Evolutionary conservation across 2,113 vertebrate species (phyloP).

Genomic region (Hylia prasina): DNA sequence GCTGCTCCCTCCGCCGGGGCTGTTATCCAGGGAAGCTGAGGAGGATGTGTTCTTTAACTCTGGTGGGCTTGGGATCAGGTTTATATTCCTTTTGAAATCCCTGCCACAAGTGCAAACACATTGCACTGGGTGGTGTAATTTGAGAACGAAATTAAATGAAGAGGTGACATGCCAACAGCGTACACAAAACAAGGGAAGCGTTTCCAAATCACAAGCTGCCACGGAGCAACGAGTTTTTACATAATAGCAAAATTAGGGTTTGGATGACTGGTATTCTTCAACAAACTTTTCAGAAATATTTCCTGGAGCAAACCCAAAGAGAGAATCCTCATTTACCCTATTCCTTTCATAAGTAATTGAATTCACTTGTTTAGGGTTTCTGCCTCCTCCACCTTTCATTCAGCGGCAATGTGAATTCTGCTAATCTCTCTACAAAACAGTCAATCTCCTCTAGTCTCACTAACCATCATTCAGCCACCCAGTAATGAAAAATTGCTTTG

Average conservation of each 20-base stretch:
- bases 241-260: constrained; percentile 68
- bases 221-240: constrained; percentile 30
- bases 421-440: constrained; percentile 48
- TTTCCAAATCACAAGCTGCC: constrained; percentile 62
- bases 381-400: constrained; percentile 64
- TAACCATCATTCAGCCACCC: constrained; percentile 16
- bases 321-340: constrained; percentile 62
- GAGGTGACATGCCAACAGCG: constrained; percentile 21
- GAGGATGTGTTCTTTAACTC: not conserved
- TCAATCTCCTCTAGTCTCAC: constrained; percentile 30
- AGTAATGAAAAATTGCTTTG: constrained; percentile 41
- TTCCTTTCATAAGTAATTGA: constrained; percentile 65
- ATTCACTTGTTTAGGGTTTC: constrained; percentile 67
- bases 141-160: constrained; percentile 57
- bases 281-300: constrained; percentile 74
- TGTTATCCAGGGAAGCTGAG: not conserved
- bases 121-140: constrained; percentile 46
- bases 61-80: not conserved
- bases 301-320: constrained; percentile 65
- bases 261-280: constrained; percentile 66
- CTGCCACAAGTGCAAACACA: constrained; percentile 17
- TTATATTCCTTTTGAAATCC: constrained; percentile 6
- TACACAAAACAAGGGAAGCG: constrained; percentile 49
- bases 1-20: fast-evolving
- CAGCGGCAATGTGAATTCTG: not conserved